phyloP scores from a whole-genome alignment of 2,113 vertebrate species.

The Furnarius figulus region DNA sequence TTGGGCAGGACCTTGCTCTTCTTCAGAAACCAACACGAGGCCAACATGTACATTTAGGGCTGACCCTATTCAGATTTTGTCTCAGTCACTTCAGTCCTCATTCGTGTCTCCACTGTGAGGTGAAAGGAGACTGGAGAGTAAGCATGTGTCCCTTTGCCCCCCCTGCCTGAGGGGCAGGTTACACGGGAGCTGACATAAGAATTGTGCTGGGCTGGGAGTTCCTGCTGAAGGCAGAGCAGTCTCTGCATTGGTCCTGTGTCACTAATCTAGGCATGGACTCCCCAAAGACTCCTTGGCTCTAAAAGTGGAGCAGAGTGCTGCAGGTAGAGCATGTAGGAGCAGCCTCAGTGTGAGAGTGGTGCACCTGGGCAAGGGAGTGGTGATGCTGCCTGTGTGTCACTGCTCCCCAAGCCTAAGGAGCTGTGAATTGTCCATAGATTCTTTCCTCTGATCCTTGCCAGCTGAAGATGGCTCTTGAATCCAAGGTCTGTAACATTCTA shows the following conservation, averaged over 20 bases:
- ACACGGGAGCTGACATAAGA: background rate
- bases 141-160: rapidly evolving
- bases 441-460: background rate
- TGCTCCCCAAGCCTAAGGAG: background rate
- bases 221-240: background rate
- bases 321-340: background rate
- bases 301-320: background rate
- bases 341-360: background rate
- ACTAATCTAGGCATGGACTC: background rate
- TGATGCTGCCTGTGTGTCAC: background rate
- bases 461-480: background rate
- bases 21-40: background rate
- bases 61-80: background rate
- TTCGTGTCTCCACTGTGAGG: background rate
- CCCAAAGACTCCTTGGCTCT: background rate
- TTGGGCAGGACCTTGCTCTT: background rate
- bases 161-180: background rate
- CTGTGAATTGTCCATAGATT: background rate
- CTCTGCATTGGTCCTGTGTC: rapidly evolving
- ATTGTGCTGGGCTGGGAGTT: background rate
- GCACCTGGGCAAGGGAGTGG: background rate
- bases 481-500: background rate
- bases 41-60: rapidly evolving
- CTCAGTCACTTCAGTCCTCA: background rate
- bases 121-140: background rate